Evolutionary conservation across 2,113 vertebrate genomes (phyloP).

Genomic region (Thunnus maccoyii): DNA sequence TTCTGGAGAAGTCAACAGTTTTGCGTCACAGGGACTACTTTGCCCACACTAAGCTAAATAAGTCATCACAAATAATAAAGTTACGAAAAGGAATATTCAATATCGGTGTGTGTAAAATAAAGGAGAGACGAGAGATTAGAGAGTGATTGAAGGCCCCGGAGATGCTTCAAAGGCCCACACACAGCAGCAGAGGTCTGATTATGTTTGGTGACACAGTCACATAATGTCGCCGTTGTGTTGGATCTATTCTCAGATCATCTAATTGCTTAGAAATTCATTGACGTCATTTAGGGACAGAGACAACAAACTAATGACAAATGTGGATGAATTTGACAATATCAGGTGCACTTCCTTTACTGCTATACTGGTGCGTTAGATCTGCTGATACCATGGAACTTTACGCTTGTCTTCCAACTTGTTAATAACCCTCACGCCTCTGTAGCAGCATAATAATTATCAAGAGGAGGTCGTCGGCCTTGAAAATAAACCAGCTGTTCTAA

Average conservation of each 20-base stretch:
- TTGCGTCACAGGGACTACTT: conserved; percentile 13
- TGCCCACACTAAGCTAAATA: not conserved
- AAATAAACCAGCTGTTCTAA: conserved; percentile 30
- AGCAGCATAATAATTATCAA: not conserved
- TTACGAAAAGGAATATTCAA: not conserved
- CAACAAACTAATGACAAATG: conserved; percentile 5
- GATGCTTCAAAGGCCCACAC: not conserved
- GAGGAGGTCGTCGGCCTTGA: not conserved
- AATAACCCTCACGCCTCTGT: conserved; percentile 14
- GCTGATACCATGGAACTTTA: conserved; percentile 21
- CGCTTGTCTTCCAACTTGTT: conserved; percentile 11
- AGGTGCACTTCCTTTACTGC: not conserved
- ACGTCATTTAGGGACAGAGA: conserved; percentile 40
- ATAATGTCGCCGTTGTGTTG: conserved; percentile 17
- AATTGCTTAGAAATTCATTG: conserved; percentile 47
- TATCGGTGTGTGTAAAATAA: not conserved
- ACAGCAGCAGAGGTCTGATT: conserved; percentile 5
- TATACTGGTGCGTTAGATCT: not conserved
- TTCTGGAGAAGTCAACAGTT: conserved; percentile 28
- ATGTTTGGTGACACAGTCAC: conserved; percentile 12
- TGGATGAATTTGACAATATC: conserved; percentile 8
- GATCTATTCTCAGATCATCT: conserved; percentile 21
- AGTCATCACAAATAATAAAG: not conserved
- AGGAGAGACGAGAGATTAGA: not conserved
- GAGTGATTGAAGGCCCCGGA: not conserved